Percentiles rank a stretch among this genome's conserved stretches.
Evolutionary conservation across 2,888 invertebrate species (phyloP).

Genomic region (Automeris io): DNA sequence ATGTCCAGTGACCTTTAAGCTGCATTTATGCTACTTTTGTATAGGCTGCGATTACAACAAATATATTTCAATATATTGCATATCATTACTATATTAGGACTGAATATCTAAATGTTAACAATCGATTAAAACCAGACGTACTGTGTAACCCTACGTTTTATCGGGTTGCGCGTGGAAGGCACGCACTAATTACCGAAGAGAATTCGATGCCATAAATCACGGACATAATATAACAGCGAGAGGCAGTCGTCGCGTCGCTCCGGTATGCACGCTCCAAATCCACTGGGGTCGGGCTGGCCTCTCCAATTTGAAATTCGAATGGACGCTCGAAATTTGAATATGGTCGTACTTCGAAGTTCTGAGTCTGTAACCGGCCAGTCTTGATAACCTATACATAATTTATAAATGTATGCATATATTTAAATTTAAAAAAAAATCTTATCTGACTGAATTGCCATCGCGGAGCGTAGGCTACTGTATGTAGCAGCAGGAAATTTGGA

Average conservation of each 20-base stretch:
- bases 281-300: constrained; percentile 27
- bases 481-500: too few relatives aligned
- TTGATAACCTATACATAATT: too few relatives aligned
- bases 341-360: constrained; percentile 10
- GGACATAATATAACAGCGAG: constrained; percentile 69
- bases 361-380: too few relatives aligned
- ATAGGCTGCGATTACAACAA: too few relatives aligned
- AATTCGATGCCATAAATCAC: constrained; percentile 76
- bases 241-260: constrained; percentile 49
- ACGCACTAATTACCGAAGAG: constrained; percentile 74
- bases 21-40: too few relatives aligned
- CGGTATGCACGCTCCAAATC: constrained; percentile 67
- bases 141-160: constrained; percentile 18
- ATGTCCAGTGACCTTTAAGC: too few relatives aligned
- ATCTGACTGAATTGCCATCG: too few relatives aligned
- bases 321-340: constrained; percentile 25
- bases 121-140: constrained; percentile 5
- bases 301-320: constrained; percentile 49
- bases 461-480: too few relatives aligned
- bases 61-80: too few relatives aligned
- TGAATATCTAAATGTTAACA: constrained; percentile 10
- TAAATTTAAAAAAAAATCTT: too few relatives aligned
- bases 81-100: constrained; percentile 8
- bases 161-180: constrained; percentile 42
- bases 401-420: too few relatives aligned